phyloP scores from a whole-genome alignment of 1,140 invertebrate genomes.

The Saccostrea cuccullata region DNA sequence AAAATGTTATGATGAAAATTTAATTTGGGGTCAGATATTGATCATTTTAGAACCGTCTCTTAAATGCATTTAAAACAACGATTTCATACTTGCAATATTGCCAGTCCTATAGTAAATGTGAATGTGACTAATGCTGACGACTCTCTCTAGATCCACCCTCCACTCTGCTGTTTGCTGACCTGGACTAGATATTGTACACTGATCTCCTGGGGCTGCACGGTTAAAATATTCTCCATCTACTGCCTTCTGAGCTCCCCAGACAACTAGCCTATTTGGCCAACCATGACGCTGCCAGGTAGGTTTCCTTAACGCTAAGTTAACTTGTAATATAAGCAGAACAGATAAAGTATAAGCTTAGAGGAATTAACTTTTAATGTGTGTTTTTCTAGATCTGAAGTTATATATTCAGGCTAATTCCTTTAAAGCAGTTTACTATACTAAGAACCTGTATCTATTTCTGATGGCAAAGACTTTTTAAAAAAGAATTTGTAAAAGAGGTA shows the following conservation, averaged over 20 bases:
- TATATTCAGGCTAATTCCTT: no score
- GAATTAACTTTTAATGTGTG: no score
- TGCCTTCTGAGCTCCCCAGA: background rate
- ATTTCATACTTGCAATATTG: background rate
- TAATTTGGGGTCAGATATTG: no score
- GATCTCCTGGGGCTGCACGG: background rate
- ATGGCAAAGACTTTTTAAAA: no score
- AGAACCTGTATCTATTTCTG: no score
- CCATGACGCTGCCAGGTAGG: background rate
- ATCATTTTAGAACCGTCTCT: no score
- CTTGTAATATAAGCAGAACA: background rate
- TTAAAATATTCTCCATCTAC: background rate
- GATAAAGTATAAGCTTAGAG: no score
- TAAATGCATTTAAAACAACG: no score
- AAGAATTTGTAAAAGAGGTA: no score
- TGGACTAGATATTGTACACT: background rate
- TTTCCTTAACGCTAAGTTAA: background rate
- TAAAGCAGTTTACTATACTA: no score
- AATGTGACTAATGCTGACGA: background rate
- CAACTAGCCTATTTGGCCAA: background rate
- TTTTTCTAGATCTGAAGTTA: no score
- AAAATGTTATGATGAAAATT: no score
- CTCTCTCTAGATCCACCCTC: background rate
- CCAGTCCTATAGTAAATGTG: background rate
- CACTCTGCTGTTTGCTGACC: background rate